Base-by-base conservation (phyloP, 2,888 invertebrate species). In the Agriotes lineatus region DNA sequence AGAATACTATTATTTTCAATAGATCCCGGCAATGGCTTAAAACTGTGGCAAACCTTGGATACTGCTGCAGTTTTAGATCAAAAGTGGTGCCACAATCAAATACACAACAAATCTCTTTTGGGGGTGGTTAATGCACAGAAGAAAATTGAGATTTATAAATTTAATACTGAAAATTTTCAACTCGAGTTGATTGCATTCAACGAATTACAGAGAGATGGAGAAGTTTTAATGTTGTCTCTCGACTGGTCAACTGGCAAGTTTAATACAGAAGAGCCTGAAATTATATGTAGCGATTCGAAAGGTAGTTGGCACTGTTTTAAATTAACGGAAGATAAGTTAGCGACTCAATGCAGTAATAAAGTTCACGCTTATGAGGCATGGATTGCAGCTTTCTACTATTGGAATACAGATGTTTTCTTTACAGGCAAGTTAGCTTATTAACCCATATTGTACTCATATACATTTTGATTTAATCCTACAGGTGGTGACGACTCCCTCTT, bases 321-420 rank as follows among this genome's bases (percentile, higher is more conserved):
- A 61, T 82, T 89, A 14, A 76, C 74, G 12, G 80, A 84, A 45
- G 6, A 69, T 76, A 12, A 56, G 12, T 37, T 56, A 2, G 75
- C 88, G 18, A 81, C 86, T 67, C 76, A 83, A 59, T 76, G 85
- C 52, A 79, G 77, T 7, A 93, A 92, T 90, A 85, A 90, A 66
- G 90, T 90, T 0, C 97, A 97, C 82, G 89, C 89, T 7, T 96
- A 89, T 81, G 96, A 97, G 84, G 94, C 96, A 5, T 97, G 97
- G 97, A 95, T 94, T 37, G 89, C 91, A 58, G 92, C 93, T 1
- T 96, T 94, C 81, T 91, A 96, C 85, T 92, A 93, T 81, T 93
- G 92, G 91, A 87, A 93, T 78, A 79, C 87, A 0, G 87, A 93
- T 78, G 79, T 92, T 0, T 85, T 96, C 76, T 96, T 92, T 81